These are phyloP conservation scores for Sminthurinus aureus DNA, from an alignment of 2,888 invertebrate genomes.

Conservation along the genomic window DNA sequence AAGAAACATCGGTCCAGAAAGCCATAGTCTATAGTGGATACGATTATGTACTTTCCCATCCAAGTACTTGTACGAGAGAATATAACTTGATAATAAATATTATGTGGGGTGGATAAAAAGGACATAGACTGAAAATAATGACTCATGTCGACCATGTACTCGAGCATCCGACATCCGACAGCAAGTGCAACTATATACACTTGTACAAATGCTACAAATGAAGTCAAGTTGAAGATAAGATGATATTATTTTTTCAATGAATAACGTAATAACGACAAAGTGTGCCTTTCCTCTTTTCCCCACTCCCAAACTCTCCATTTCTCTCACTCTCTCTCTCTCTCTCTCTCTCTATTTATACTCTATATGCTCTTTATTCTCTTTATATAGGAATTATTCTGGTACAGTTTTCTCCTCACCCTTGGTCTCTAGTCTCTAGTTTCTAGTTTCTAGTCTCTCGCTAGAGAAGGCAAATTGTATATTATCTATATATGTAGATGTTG, in stretches of 20 bases:
- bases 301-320: background rate
- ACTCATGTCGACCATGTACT: constrained; percentile 24
- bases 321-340: background rate
- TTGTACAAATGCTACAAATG: constrained; percentile 20
- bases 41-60: too few relatives aligned
- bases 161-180: background rate
- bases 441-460: too few relatives aligned
- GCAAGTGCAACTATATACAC: background rate
- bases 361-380: background rate
- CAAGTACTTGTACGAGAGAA: background rate
- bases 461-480: too few relatives aligned
- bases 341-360: background rate
- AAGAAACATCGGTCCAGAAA: too few relatives aligned
- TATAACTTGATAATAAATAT: constrained; percentile 31
- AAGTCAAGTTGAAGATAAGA: constrained; percentile 38
- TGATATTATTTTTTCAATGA: constrained; percentile 41
- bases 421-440: too few relatives aligned
- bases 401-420: background rate
- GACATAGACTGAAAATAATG: constrained; percentile 36
- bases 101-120: constrained; percentile 31
- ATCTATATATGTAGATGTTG: too few relatives aligned
- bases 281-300: constrained; percentile 13
- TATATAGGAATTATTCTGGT: background rate
- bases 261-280: constrained; percentile 40
- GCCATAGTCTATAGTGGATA: too few relatives aligned